A percentile compares a stretch with the other conserved stretches of the same genome.
Evolutionary conservation across 1,140 invertebrate genomes (phyloP).

Genomic region (Melanaphis sacchari): DNA sequence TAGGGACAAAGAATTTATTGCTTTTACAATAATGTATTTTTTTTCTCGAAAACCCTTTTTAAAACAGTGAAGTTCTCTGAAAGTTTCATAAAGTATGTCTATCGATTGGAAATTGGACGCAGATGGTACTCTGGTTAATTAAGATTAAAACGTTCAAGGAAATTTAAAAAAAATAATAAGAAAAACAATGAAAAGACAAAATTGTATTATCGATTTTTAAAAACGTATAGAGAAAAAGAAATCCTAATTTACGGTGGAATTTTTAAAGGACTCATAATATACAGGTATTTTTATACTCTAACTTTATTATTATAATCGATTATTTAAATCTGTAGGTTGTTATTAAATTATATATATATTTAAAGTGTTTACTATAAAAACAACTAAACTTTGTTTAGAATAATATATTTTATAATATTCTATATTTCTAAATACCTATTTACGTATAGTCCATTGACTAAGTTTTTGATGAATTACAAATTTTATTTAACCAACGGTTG

Average conservation of each 20-base stretch:
- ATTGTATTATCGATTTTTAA: background rate
- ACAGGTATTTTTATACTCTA: background rate
- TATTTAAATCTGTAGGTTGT: background rate
- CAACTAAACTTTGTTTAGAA: background rate
- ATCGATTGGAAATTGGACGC: background rate
- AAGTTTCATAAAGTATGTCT: conserved; percentile 1
- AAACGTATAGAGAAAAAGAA: background rate
- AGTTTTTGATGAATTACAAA: background rate
- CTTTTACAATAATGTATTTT: conserved; percentile 19
- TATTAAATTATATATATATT: background rate
- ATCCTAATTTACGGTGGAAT: background rate
- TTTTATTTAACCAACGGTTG: background rate
- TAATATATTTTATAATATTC: background rate
- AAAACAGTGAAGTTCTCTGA: background rate
- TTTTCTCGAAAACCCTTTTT: background rate
- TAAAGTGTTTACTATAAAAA: background rate
- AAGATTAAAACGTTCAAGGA: background rate
- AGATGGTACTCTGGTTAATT: background rate
- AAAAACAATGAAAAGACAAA: background rate
- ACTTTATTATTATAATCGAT: background rate
- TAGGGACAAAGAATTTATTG: background rate
- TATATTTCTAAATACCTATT: background rate
- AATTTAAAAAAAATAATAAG: background rate
- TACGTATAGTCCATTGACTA: background rate
- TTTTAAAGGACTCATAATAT: background rate